phyloP scores from a whole-genome alignment of 2,113 vertebrate species.

The Actinemys pallida region DNA sequence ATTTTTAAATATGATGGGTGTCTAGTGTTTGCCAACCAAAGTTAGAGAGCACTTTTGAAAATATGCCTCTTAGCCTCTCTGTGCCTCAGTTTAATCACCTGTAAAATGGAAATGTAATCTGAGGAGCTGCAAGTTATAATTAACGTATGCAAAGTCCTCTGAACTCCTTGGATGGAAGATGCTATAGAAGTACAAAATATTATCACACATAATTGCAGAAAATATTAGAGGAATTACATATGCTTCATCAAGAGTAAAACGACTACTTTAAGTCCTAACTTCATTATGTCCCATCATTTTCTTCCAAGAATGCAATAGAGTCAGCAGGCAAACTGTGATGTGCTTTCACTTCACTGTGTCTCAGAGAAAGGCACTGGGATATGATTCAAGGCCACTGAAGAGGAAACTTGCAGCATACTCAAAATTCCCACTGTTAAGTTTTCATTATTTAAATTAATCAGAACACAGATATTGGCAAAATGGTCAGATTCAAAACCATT shows the following conservation, averaged over 20 bases:
- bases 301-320: background rate
- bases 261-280: too few relatives aligned
- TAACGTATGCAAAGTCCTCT: background rate
- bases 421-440: background rate
- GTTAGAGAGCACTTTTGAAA: background rate
- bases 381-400: background rate
- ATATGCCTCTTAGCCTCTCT: background rate
- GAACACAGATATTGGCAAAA: background rate
- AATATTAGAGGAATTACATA: too few relatives aligned
- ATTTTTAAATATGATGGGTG: background rate
- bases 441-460: background rate
- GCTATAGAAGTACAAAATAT: background rate
- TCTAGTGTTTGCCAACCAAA: background rate
- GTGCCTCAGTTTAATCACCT: background rate
- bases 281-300: too few relatives aligned
- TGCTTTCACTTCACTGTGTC: background rate
- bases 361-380: background rate
- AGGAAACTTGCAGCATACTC: background rate
- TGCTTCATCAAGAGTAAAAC: too few relatives aligned
- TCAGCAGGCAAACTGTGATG: background rate
- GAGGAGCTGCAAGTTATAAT: background rate
- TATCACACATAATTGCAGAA: too few relatives aligned
- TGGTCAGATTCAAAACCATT: background rate
- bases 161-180: background rate
- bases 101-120: background rate